Base-by-base conservation (phyloP, 2,797 vertebrate species). In the Pseudomugil gertrudae region DNA sequence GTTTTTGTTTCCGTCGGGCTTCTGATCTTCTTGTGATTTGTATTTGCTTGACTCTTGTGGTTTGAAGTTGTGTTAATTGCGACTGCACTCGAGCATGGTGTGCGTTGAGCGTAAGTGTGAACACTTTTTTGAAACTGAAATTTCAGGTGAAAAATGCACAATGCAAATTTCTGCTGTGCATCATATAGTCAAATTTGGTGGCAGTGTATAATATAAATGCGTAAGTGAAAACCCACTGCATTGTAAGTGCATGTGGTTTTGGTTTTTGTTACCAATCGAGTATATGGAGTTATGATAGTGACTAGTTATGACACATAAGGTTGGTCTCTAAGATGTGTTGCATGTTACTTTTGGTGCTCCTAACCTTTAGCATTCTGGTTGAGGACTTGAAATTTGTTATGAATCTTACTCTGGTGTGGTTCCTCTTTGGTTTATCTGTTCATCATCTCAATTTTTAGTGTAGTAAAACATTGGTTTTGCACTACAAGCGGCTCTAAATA, bases 31-130 rank as follows among this genome's bases (percentile, higher is more conserved):
- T 83, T 52, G 57, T 73, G 45, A 79, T 29, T 29, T 32, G 4
- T 32, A 1, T 66, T 75, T 56, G 77, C 78, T 79, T 82, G 54
- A 72, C 68, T 72, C 53, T 53, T 79, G 80, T 68, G 76, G 79
- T 88, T 85, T 86, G 45, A 66, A 85, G 78, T 82, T 78, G 61
- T 69, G 61, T 83, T 84, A 19, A 65, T 68, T 80, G 72, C 79
- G 74, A 83, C 83, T 91, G 87, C 87, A 75, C 54, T 70, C 45
- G 32, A 57, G 80, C 87, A 90, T 89, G 84, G 43, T 60, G 78
- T 68, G 83, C 66, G 53, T 56, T 59, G 68, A 54, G 47, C 40
- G 63, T 67, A 17, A 15, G 43, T 64, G 53, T 64, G 69, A 63
- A 52, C 40, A 45, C 57, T 57, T 36, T 21, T 24, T 43, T 36